Evolutionary conservation across 2,888 invertebrate genomes (phyloP).

Genomic region (Anorthoa munda): DNA sequence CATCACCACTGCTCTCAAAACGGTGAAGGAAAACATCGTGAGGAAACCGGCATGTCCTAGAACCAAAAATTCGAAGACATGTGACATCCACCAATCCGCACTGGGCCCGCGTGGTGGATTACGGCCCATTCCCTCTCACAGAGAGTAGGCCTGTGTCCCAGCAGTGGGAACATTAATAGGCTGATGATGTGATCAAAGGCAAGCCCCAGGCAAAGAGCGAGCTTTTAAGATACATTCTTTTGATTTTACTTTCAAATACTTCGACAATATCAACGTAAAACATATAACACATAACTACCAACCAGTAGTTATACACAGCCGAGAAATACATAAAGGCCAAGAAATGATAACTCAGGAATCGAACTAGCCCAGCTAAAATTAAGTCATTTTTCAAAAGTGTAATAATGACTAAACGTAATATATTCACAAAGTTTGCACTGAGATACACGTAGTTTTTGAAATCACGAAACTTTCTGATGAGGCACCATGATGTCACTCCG

Average conservation of each 20-base stretch:
- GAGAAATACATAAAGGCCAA: not conserved
- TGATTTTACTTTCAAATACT: constrained; percentile 25
- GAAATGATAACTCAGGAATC: not conserved
- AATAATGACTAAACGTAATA: constrained; percentile 9
- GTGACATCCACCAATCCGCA: no score
- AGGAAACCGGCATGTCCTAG: no score
- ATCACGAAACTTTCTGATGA: constrained; percentile 25
- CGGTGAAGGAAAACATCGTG: no score
- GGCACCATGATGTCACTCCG: constrained; percentile 27
- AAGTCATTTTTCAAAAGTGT: not conserved
- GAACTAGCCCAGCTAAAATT: not conserved
- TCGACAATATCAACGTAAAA: constrained; percentile 49
- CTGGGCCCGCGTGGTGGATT: no score
- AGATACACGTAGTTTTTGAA: constrained; percentile 46
- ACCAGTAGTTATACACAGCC: constrained; percentile 30
- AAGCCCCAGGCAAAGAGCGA: constrained; percentile 37
- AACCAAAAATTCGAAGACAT: no score
- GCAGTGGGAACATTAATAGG: no score
- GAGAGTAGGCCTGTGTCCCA: no score
- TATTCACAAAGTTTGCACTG: constrained; percentile 17
- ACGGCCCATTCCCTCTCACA: no score
- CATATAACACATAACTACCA: constrained; percentile 42
- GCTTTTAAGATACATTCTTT: constrained; percentile 40
- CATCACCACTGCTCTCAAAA: no score
- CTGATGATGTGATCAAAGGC: no score